Percentiles rank a stretch among this genome's conserved stretches.
These are phyloP conservation scores for Eilema sororculum DNA, from an alignment of 2,888 invertebrate species.

Conservation along the genomic window DNA sequence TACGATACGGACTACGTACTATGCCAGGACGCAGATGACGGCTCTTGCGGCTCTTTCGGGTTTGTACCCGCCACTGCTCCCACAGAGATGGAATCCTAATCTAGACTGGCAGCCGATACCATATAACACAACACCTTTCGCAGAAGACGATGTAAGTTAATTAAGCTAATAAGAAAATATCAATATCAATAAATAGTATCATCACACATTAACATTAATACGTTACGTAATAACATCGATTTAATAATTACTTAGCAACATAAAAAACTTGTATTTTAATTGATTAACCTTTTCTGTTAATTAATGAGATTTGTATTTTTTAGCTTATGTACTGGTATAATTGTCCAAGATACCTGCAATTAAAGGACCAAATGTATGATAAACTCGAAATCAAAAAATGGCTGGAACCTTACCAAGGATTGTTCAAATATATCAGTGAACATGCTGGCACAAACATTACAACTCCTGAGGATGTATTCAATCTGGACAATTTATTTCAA, in stretches of 20 bases:
- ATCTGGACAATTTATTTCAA: slow-evolving; percentile 81
- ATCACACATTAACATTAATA: neutral
- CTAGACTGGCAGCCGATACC: slow-evolving; percentile 91
- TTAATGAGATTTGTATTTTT: slow-evolving; percentile 3
- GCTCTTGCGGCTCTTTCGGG: slow-evolving; percentile 90
- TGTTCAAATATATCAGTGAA: slow-evolving; percentile 66
- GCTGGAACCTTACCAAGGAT: slow-evolving; percentile 65
- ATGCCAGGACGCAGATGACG: slow-evolving; percentile 92
- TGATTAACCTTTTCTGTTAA: neutral
- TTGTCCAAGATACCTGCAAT: slow-evolving; percentile 72
- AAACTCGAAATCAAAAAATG: slow-evolving; percentile 64
- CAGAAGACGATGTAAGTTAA: slow-evolving; percentile 78
- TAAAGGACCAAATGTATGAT: slow-evolving; percentile 67
- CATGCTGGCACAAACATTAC: slow-evolving; percentile 75
- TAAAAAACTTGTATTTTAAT: neutral
- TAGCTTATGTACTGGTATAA: slow-evolving; percentile 83
- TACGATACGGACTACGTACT: slow-evolving; percentile 88
- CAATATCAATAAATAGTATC: neutral
- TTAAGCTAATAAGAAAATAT: neutral
- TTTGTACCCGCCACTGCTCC: slow-evolving; percentile 88
- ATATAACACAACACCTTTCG: slow-evolving; percentile 68
- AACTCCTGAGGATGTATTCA: slow-evolving; percentile 77
- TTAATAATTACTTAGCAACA: neutral
- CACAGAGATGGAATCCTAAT: slow-evolving; percentile 86
- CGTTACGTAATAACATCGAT: neutral